Evolutionary conservation across 2,888 invertebrate genomes (phyloP).

Genomic region (Dynastes maya): DNA sequence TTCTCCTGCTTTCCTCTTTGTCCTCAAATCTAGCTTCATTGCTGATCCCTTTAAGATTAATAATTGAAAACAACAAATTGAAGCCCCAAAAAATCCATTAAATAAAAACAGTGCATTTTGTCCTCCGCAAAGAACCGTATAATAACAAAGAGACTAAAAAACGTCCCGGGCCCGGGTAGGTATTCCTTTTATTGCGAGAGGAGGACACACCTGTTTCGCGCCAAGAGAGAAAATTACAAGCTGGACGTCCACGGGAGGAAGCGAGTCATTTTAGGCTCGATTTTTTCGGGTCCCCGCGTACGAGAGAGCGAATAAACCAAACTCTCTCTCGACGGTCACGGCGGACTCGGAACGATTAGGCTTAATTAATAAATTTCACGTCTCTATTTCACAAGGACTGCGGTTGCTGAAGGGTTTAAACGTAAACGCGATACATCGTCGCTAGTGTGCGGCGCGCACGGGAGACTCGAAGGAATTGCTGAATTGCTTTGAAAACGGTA

Average conservation of each 20-base stretch:
- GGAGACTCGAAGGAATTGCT: neutral
- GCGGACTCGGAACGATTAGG: constrained; percentile 67
- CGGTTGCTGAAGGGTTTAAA: constrained; percentile 65
- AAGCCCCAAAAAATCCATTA: too few relatives aligned
- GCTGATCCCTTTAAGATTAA: too few relatives aligned
- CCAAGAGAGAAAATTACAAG: constrained; percentile 65
- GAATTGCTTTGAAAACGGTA: too few relatives aligned
- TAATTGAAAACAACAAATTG: too few relatives aligned
- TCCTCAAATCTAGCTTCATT: too few relatives aligned
- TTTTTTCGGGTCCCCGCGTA: constrained; percentile 64
- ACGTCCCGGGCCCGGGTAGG: too few relatives aligned
- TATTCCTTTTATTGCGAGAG: too few relatives aligned
- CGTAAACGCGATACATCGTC: neutral
- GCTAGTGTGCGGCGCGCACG: neutral
- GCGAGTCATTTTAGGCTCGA: constrained; percentile 66
- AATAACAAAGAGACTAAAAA: too few relatives aligned
- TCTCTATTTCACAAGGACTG: constrained; percentile 69
- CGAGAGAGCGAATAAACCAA: neutral
- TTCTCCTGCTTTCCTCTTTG: too few relatives aligned
- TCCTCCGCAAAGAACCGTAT: too few relatives aligned
- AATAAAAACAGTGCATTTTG: too few relatives aligned
- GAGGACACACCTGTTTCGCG: constrained; percentile 14
- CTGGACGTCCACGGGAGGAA: constrained; percentile 63
- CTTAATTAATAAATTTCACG: constrained; percentile 70
- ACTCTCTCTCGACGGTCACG: constrained; percentile 63